Evolutionary conservation across 2,888 invertebrate genomes (phyloP).

Genomic region (Cryptus armator): DNA sequence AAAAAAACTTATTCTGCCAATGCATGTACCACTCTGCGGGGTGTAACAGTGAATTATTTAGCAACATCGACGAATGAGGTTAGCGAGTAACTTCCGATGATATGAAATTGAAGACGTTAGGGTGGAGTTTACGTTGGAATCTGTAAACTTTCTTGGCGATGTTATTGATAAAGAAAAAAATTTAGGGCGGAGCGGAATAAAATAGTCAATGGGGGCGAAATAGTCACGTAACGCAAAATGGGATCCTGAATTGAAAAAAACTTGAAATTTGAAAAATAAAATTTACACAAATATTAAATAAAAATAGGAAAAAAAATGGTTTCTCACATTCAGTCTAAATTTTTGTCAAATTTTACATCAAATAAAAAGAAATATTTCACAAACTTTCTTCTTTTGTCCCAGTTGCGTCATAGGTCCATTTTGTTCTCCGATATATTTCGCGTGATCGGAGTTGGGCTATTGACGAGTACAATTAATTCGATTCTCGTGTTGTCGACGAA

Average conservation of each 20-base stretch:
- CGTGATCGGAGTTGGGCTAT: background rate
- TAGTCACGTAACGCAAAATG: background rate
- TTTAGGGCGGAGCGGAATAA: background rate
- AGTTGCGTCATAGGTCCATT: too few species aligned
- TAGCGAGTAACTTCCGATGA: constrained; percentile 40
- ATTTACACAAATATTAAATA: too few species aligned
- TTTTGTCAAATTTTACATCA: too few species aligned
- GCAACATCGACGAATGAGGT: constrained; percentile 52
- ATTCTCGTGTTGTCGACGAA: background rate
- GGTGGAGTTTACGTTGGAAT: background rate
- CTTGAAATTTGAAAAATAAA: too few species aligned
- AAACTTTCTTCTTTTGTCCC: too few species aligned
- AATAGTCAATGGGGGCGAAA: background rate
- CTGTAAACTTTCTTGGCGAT: background rate
- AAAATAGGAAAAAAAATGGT: too few species aligned
- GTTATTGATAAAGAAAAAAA: background rate
- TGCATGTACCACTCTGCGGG: constrained; percentile 5
- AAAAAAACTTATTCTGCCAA: constrained; percentile 14
- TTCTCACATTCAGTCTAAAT: too few species aligned
- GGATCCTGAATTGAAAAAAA: background rate
- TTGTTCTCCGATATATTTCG: too few species aligned
- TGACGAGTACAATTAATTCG: background rate
- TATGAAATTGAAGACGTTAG: background rate
- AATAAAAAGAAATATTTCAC: too few species aligned
- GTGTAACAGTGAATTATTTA: constrained; percentile 61